phyloP scores from a whole-genome alignment of 2,113 vertebrate species.

The Paramormyrops kingsleyae region DNA sequence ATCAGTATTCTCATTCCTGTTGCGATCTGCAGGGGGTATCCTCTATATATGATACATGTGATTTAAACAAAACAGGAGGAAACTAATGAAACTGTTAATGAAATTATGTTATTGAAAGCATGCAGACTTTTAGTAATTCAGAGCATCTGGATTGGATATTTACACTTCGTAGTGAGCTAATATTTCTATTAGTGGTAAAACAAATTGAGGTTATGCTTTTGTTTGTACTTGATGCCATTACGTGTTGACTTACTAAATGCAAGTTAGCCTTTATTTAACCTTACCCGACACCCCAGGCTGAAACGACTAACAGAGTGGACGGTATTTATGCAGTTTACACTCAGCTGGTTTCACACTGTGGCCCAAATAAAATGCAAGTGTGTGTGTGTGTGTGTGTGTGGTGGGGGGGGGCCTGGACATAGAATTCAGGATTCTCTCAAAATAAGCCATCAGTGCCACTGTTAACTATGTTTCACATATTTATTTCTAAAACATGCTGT shows the following conservation, averaged over 20 bases:
- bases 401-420: neutral
- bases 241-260: neutral
- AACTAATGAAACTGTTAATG: neutral
- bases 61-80: neutral
- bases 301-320: neutral
- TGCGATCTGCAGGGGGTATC: neutral
- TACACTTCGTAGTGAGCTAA: neutral
- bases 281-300: neutral
- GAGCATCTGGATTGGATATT: neutral
- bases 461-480: neutral
- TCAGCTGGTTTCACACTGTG: neutral
- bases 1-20: neutral
- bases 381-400: neutral
- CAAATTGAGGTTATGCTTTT: neutral
- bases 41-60: neutral
- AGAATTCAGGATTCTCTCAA: neutral
- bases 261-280: neutral
- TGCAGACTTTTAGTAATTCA: neutral
- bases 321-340: neutral
- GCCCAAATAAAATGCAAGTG: neutral
- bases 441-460: neutral
- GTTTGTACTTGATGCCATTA: neutral
- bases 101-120: neutral
- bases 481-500: neutral
- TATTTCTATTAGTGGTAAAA: neutral